Evolutionary conservation across 2,797 vertebrate genomes (phyloP).

Genomic region (Poecilia picta): DNA sequence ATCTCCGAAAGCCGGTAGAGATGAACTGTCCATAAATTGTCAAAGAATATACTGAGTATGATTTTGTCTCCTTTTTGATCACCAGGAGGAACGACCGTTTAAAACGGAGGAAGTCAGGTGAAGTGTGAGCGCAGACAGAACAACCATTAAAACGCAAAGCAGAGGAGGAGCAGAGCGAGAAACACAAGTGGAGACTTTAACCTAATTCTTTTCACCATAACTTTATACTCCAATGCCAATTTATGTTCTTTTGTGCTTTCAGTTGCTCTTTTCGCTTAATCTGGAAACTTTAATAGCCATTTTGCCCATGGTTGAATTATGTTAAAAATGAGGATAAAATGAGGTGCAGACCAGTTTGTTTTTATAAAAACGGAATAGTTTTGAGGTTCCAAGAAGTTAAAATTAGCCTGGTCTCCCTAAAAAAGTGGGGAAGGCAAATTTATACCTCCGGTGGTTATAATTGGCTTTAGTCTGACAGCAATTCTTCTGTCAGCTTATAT

Average conservation of each 20-base stretch:
- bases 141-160: background rate
- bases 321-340: background rate
- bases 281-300: background rate
- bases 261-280: background rate
- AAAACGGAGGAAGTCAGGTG: background rate
- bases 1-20: background rate
- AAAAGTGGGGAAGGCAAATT: background rate
- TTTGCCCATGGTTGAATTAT: background rate
- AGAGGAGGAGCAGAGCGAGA: background rate
- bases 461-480: constrained; percentile 3
- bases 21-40: background rate
- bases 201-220: background rate
- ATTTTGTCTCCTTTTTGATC: background rate
- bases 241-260: background rate
- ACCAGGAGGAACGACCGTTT: constrained; percentile 1
- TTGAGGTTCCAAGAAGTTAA: background rate
- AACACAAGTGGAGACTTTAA: background rate
- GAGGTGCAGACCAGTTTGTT: background rate
- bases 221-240: background rate
- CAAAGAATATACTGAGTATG: background rate
- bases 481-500: background rate
- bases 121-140: constrained; percentile 5
- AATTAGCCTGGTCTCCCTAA: background rate
- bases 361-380: background rate
- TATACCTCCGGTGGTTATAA: background rate